A percentile compares a stretch with the other conserved stretches of the same genome.
Conservation (phyloP, 2,113 vertebrate species). For the Pan paniscus region DNA sequence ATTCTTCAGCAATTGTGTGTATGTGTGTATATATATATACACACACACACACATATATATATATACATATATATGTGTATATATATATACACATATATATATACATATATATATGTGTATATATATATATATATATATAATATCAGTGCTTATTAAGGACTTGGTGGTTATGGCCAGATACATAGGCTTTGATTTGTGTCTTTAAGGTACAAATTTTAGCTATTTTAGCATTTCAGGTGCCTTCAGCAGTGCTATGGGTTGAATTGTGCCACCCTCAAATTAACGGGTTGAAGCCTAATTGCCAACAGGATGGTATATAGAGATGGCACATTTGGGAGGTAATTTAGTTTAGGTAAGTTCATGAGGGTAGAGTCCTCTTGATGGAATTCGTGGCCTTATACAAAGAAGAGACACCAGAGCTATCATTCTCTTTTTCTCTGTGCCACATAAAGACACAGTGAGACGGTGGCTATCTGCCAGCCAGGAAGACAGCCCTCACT, state of each 20-base stretch:
- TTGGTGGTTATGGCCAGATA: rapidly evolving
- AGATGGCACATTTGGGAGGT: too few species aligned
- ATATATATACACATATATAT: too few species aligned
- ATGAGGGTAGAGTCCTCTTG: too few species aligned
- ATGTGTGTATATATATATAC: too few species aligned
- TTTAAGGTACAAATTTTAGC: not conserved
- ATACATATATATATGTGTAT: too few species aligned
- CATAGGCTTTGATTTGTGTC: not conserved
- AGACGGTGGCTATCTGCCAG: too few species aligned
- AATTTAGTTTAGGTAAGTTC: not conserved
- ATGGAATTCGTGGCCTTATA: not conserved
- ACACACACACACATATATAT: too few species aligned
- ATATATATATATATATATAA: too few species aligned
- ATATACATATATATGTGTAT: too few species aligned
- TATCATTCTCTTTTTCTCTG: not conserved
- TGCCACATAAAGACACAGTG: not conserved
- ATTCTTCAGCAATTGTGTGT: not conserved
- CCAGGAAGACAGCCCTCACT: not conserved
- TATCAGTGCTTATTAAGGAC: rapidly evolving
- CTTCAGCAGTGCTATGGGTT: not conserved
- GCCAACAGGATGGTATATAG: not conserved
- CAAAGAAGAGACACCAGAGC: not conserved
- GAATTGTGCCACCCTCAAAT: not conserved
- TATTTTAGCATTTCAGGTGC: not conserved
- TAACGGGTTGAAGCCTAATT: not conserved